Evolutionary conservation across 2,113 vertebrate genomes (phyloP), one percentile per base, ranked within the genome.

Genomic region (Salvelinus fontinalis): DNA sequence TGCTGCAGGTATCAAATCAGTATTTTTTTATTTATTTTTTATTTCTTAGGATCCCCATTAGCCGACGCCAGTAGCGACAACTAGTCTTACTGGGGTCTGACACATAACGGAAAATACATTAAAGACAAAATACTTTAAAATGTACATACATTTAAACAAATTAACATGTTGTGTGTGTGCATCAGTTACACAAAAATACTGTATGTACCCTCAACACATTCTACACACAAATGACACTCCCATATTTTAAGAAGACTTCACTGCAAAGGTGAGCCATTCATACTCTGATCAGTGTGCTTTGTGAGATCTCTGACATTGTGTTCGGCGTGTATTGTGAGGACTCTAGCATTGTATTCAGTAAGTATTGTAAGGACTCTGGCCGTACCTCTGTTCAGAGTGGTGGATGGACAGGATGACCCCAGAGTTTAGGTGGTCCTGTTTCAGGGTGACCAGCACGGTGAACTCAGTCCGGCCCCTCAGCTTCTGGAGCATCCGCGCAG

Each of bases 381-480:
- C 85, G 0, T 84, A 98, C 97, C 97, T 97, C 85, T 96, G 94
- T 84, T 98, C 96, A 83, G 96, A 92, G 72, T 96, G 96, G 85
- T 98, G 97, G 85, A 99, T 90, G 77, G 97, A 99, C 68, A 99
- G 88, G 84, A 99, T 95, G 83, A 97, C 96, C 76, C 97, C 97
- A 12, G 97, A 99, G 93, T 98, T 99, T 85, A 98, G 95, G 70
- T 79, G 95, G 26, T 92, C 92, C 90, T 99, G 97, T 90, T 96
- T 98, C 83, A 99, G 88, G 9, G 96, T 98, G 77, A 93, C 95
- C 87, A 97, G 89, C 84, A 99, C 85, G 31, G 96, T 98, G 84
- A 99, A 98, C 89, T 99, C 97, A 79, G 91, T 94, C 89, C 96
- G 97, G 91, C 97, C 96, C 90, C 94, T 95, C 90, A 99, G 90